Base-by-base conservation (phyloP, 2,888 invertebrate species). In the Pseudococcus longispinus region DNA sequence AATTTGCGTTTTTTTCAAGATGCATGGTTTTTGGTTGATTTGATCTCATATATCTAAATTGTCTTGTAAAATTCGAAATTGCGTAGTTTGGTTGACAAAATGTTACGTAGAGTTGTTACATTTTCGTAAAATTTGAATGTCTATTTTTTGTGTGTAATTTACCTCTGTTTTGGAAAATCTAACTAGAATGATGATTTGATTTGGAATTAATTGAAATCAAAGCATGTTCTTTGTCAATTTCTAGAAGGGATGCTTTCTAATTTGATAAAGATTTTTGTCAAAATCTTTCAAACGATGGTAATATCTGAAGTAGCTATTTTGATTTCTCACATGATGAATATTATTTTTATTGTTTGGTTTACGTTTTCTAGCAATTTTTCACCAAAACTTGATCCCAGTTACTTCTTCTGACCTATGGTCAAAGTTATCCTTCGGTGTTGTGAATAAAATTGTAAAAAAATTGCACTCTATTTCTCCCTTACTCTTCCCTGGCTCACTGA, bases 1-100 rank as follows among this genome's bases (percentile, higher is more conserved):
- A 88, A 88, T 77, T 83, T 55, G 44, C 18, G 37, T 74, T 23
- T 44, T 65, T 65, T 6, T 65, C 55, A 15, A 1, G 9, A 23
- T 55, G 80, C 83, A 88, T 87, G 70, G 70, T 70, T 29, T 29
- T 15, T 18, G 70, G 13, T 11, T 60, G 5, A 11, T 60, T 60
- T 23, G 8, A 23, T 60, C 1, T 60, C 5, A 2, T 60, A 23
- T 60, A 1, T 9, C n/a, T n/a, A 2, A 2, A 23, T 23, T 60
- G 60, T 60, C 11, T 20, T 51, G 51, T 51, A 51, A n/a, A 51
- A 51, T 51, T 51, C n/a, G n/a, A 2, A 4, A 51, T 51, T 1
- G 3, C 13, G 9, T 46, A 46, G 13, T 46, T 51, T 51, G 51
- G n/a, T 51, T n/a, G n/a, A n/a, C 51, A n/a, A 51, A 51, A n/a